These are phyloP conservation scores for Brachycybe producta DNA, from an alignment of 2,888 invertebrate genomes.

Conservation along the genomic window DNA sequence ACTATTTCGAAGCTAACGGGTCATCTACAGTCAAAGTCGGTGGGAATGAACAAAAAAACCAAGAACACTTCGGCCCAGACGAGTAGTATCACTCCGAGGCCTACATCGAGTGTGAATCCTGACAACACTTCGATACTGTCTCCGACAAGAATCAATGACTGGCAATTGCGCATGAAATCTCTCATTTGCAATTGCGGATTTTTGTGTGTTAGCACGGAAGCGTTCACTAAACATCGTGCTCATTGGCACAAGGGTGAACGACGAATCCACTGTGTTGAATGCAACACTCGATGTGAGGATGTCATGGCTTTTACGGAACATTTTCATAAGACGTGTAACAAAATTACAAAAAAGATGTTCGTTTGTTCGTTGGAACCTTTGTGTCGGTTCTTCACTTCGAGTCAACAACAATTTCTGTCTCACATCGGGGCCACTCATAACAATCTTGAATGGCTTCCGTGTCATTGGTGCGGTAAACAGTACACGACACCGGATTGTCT, in stretches of 20 bases:
- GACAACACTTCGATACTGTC: too few relatives aligned
- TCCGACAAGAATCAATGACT: neutral
- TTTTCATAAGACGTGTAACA: neutral
- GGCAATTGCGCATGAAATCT: conserved; percentile 5
- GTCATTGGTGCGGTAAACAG: conserved; percentile 40
- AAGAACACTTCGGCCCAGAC: too few relatives aligned
- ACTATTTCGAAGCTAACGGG: neutral
- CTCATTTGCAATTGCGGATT: conserved; percentile 7
- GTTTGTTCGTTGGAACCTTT: conserved; percentile 9
- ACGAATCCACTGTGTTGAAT: conserved; percentile 3
- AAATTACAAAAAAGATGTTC: neutral
- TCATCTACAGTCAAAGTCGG: neutral
- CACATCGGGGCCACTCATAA: conserved; percentile 12
- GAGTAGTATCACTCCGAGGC: too few relatives aligned
- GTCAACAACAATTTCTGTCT: conserved; percentile 11
- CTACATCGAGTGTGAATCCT: too few relatives aligned
- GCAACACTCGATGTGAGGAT: neutral
- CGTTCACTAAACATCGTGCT: conserved; percentile 1
- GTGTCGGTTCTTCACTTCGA: conserved; percentile 17
- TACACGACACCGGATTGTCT: conserved; percentile 29
- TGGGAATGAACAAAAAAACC: too few relatives aligned
- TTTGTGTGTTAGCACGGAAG: neutral
- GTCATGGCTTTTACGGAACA: neutral
- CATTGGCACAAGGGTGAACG: conserved; percentile 1
- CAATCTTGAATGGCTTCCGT: conserved; percentile 33